phyloP scores from a whole-genome alignment of 2,113 vertebrate species.

The Poeciliopsis prolifica region DNA sequence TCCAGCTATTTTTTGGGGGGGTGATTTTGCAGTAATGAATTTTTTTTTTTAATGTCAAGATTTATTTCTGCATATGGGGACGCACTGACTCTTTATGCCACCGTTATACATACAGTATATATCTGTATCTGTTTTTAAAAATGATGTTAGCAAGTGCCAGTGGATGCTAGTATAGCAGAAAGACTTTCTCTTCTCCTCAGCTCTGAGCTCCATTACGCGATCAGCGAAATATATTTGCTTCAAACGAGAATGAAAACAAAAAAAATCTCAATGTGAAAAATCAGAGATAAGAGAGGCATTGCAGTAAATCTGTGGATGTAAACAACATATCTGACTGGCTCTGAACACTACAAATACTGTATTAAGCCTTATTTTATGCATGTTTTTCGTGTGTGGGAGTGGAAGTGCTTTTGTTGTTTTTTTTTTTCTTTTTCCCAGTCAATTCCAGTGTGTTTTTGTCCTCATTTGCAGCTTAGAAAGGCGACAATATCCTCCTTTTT shows the following conservation, averaged over 20 bases:
- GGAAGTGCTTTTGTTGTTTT: constrained; percentile 60
- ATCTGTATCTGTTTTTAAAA: constrained; percentile 28
- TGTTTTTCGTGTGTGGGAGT: constrained; percentile 68
- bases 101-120: constrained; percentile 15
- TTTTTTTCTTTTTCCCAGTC: constrained; percentile 57
- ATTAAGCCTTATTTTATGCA: constrained; percentile 76
- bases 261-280: constrained; percentile 47
- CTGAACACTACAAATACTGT: constrained; percentile 70
- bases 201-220: constrained; percentile 43
- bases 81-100: constrained; percentile 28
- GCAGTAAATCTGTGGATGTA: constrained; percentile 41
- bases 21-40: constrained; percentile 33
- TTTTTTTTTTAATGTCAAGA: constrained; percentile 27
- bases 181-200: constrained; percentile 30
- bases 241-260: constrained; percentile 12
- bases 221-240: constrained; percentile 44
- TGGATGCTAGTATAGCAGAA: constrained; percentile 48
- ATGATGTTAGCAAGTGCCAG: constrained; percentile 55
- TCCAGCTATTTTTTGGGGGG: constrained; percentile 26
- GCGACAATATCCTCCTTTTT: constrained; percentile 13
- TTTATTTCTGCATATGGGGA: constrained; percentile 26
- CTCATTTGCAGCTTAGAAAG: constrained; percentile 60
- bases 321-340: constrained; percentile 49
- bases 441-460: constrained; percentile 50
- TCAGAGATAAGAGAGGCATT: constrained; percentile 36